Conservation (phyloP, 2,113 vertebrate genomes). For the Sebastes schlegelii region DNA sequence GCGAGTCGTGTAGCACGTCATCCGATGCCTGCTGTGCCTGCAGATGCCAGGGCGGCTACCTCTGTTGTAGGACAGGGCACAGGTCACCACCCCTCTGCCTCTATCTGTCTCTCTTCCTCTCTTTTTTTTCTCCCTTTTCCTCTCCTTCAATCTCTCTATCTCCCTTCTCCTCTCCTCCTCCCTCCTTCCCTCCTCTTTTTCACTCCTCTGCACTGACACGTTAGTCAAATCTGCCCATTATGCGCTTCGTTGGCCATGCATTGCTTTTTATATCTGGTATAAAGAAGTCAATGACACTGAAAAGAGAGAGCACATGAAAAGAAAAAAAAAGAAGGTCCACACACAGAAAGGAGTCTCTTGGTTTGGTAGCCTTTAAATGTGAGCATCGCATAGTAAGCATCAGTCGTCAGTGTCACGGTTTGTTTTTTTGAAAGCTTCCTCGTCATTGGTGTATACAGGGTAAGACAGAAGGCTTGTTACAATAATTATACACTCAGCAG, state of each 20-base stretch:
- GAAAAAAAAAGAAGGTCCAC: conserved; percentile 8
- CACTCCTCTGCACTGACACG: conserved; percentile 69
- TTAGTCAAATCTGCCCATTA: conserved; percentile 79
- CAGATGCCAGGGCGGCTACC: conserved; percentile 72
- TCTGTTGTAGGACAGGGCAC: conserved; percentile 57
- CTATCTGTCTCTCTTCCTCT: conserved; percentile 20
- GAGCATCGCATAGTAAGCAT: conserved; percentile 44
- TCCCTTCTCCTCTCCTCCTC: background rate
- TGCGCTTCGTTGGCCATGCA: conserved; percentile 74
- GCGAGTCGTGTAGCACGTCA: conserved; percentile 64
- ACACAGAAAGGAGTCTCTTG: conserved; percentile 44
- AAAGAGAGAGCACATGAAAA: conserved; percentile 65
- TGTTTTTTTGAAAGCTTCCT: conserved; percentile 61
- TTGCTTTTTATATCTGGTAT: conserved; percentile 78
- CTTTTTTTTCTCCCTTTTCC: conserved; percentile 12
- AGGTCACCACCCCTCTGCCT: conserved; percentile 60
- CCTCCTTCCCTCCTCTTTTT: conserved; percentile 53
- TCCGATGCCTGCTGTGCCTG: conserved; percentile 69
- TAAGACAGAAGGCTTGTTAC: conserved; percentile 66
- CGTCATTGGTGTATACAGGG: conserved; percentile 41
- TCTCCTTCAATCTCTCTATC: conserved; percentile 45
- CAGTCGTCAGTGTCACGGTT: conserved; percentile 60
- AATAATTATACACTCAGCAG: conserved; percentile 72
- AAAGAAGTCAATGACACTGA: conserved; percentile 77
- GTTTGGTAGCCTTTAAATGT: conserved; percentile 58